Conservation (phyloP, 2,113 vertebrate species). For the Sinosuthora webbiana region DNA sequence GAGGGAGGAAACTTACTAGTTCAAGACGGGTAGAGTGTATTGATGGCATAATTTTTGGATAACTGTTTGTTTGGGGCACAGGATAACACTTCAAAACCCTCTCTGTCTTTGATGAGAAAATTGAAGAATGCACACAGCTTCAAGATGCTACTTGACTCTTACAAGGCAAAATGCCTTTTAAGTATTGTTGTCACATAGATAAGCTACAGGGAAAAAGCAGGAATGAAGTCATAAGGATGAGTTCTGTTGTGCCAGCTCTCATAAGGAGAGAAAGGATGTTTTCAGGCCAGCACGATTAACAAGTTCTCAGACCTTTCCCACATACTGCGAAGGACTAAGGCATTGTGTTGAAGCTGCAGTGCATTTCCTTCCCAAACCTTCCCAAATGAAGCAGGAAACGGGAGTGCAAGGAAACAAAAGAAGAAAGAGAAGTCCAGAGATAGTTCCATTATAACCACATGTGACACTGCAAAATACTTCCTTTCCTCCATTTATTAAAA, state of each 20-base stretch:
- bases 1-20: background rate
- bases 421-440: constrained; percentile 30
- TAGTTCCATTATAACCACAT: background rate
- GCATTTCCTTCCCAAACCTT: constrained; percentile 42
- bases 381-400: constrained; percentile 46
- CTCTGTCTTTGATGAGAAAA: background rate
- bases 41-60: background rate
- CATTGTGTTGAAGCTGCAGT: constrained; percentile 15
- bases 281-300: background rate
- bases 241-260: background rate
- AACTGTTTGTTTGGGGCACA: background rate
- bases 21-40: background rate
- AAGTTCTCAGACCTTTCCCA: background rate
- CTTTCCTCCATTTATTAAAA: background rate
- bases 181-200: background rate
- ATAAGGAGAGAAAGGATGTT: background rate
- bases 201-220: background rate
- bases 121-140: background rate
- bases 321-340: background rate
- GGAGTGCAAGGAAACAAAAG: constrained; percentile 29
- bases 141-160: background rate
- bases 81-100: background rate
- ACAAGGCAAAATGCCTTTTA: background rate
- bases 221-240: background rate
- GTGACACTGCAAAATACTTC: constrained; percentile 11